phyloP scores from a whole-genome alignment of 2,113 vertebrate species.

The Catharus bicknelli region DNA sequence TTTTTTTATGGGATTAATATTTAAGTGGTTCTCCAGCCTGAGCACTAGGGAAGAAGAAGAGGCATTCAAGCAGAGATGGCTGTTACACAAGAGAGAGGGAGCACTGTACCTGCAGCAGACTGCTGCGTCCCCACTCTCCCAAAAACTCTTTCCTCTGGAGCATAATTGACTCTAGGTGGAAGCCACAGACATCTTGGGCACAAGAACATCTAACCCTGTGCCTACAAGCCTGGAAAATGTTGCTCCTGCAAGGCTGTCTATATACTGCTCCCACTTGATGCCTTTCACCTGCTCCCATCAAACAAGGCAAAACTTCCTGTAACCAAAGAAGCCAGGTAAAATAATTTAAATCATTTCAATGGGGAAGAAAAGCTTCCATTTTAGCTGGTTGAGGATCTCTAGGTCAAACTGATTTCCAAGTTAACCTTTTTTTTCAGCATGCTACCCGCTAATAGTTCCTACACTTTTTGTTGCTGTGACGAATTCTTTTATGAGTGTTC shows the following conservation, averaged over 20 bases:
- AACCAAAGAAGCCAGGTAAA: background rate
- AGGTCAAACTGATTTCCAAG: background rate
- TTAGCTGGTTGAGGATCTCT: background rate
- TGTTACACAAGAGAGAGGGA: background rate
- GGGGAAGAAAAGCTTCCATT: background rate
- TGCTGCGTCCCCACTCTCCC: background rate
- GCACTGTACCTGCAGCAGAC: rapidly evolving
- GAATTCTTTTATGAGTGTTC: slow-evolving; percentile 21
- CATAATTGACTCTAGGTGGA: background rate
- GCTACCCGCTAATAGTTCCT: background rate
- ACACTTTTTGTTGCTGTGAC: background rate
- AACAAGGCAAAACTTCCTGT: background rate
- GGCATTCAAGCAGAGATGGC: background rate
- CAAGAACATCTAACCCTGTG: background rate
- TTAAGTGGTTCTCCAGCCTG: background rate
- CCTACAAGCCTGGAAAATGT: background rate
- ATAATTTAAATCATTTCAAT: background rate
- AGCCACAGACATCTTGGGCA: background rate
- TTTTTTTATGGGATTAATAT: background rate
- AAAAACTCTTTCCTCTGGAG: background rate
- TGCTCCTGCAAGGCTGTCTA: background rate
- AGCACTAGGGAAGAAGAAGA: background rate
- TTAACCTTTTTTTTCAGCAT: background rate
- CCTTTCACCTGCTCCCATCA: background rate
- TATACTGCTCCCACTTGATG: background rate